phyloP scores from a whole-genome alignment of 2,797 vertebrate species.

The Onychomys arenicola region DNA sequence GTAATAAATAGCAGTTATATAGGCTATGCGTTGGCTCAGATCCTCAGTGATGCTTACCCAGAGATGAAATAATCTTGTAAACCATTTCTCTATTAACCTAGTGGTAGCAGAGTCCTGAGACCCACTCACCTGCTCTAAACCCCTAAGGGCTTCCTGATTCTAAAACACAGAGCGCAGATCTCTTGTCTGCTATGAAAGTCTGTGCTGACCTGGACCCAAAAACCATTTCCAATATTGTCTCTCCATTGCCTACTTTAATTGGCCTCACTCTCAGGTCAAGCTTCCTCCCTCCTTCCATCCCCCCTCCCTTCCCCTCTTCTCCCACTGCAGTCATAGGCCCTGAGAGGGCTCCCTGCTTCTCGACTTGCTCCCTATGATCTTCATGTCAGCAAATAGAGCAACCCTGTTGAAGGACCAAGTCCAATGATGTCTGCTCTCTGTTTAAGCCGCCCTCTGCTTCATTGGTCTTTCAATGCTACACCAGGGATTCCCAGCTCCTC shows the following conservation, averaged over 20 bases:
- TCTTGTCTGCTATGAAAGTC: neutral
- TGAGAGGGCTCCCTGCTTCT: neutral
- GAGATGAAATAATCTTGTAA: neutral
- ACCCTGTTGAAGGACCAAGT: neutral
- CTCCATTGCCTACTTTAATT: neutral
- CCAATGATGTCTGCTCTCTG: neutral
- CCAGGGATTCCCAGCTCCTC: neutral
- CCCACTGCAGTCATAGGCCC: neutral
- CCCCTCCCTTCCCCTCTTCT: no score
- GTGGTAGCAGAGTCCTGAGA: neutral
- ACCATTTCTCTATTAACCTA: neutral
- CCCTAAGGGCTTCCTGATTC: neutral
- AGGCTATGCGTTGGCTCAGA: neutral
- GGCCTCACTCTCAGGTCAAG: neutral
- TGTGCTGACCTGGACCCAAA: neutral
- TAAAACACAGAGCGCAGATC: neutral
- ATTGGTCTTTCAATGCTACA: neutral
- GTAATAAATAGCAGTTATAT: neutral
- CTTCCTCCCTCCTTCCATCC: neutral
- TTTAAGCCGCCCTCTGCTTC: neutral
- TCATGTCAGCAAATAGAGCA: neutral
- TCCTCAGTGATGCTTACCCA: no score
- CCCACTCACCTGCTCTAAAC: neutral
- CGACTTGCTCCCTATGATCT: neutral
- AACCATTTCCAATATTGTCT: neutral